Evolutionary conservation across 2,113 vertebrate species (phyloP).

Genomic region (Mormyrus lacerda): DNA sequence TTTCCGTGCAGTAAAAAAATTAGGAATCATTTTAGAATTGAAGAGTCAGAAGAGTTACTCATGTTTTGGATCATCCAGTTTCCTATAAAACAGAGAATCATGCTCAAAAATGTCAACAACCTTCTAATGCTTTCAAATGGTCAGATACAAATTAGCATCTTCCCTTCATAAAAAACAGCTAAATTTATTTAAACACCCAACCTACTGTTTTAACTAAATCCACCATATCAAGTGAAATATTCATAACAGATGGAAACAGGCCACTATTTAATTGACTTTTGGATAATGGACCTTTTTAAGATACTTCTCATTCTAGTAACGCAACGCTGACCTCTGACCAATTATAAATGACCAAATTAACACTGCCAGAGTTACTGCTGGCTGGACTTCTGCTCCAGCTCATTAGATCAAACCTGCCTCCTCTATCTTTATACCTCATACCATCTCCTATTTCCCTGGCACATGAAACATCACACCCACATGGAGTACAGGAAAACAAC

Average conservation of each 20-base stretch:
- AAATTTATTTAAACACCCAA: background rate
- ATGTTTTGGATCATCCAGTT: background rate
- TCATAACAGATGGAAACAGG: background rate
- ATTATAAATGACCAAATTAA: background rate
- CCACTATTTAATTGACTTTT: background rate
- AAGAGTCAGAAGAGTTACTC: background rate
- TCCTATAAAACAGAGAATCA: background rate
- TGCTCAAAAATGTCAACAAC: background rate
- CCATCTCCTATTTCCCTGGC: background rate
- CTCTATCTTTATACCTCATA: background rate
- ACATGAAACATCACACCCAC: slow-evolving; percentile 1
- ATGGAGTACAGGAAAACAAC: slow-evolving; percentile 3
- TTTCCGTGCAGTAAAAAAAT: background rate
- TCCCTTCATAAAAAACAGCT: background rate
- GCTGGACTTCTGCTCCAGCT: background rate
- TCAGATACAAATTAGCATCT: background rate
- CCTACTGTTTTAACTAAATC: background rate
- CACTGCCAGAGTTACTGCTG: background rate
- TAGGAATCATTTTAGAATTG: background rate
- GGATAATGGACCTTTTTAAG: background rate
- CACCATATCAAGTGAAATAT: background rate
- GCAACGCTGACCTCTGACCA: background rate
- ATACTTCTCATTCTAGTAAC: background rate
- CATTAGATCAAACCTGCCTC: background rate
- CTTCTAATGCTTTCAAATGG: background rate